These are phyloP conservation scores for Liolophura sinensis DNA, from an alignment of 1,140 invertebrate species.

Conservation along the genomic window DNA sequence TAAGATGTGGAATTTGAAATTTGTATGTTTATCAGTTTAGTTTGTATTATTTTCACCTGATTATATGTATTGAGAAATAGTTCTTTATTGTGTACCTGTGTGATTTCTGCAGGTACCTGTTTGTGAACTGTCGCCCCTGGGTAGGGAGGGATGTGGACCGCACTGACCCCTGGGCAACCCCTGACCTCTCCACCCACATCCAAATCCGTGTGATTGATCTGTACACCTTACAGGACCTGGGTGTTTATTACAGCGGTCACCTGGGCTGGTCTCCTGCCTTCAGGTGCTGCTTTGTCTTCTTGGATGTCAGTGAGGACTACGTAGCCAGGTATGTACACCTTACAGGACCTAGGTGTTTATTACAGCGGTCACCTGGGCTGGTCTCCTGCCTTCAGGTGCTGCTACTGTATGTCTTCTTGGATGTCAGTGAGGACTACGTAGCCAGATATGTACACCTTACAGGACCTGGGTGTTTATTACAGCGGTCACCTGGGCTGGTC, in stretches of 20 bases:
- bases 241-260: conserved; percentile 24
- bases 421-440: too few species aligned
- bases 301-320: conserved; percentile 28
- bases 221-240: conserved; percentile 19
- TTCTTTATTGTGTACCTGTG: too few species aligned
- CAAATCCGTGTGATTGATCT: conserved; percentile 32
- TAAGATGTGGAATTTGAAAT: too few species aligned
- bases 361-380: too few species aligned
- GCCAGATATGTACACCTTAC: conserved; percentile 24
- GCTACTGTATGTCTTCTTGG: too few species aligned
- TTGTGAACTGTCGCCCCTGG: conserved; percentile 32
- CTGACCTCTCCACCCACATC: conserved; percentile 26
- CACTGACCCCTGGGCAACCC: conserved; percentile 28
- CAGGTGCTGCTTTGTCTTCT: conserved; percentile 34
- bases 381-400: too few species aligned
- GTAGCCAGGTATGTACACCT: conserved; percentile 35
- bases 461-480: conserved; percentile 22
- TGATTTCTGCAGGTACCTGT: conserved; percentile 19
- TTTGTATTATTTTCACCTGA: too few species aligned
- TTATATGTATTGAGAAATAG: too few species aligned
- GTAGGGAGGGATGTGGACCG: conserved; percentile 25
- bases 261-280: conserved; percentile 26
- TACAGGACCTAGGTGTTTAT: too few species aligned
- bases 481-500: conserved; percentile 28
- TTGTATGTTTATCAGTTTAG: too few species aligned